Percentiles rank a stretch among this genome's conserved stretches.
phyloP scores from a whole-genome alignment of 2,797 vertebrate genomes.

The Tangara arthus region DNA sequence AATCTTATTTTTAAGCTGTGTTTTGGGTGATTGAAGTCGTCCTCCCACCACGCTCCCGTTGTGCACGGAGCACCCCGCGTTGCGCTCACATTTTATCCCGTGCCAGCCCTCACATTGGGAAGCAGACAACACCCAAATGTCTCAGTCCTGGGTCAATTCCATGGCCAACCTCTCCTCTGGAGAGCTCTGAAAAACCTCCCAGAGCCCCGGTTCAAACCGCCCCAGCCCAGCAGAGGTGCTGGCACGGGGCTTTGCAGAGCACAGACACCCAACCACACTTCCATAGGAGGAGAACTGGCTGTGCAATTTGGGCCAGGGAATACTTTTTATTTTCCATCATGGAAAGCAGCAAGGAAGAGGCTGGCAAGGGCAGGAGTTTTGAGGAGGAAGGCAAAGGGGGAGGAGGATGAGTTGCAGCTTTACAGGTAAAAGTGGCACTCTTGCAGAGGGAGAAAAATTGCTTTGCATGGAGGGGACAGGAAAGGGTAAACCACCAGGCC shows the following conservation, averaged over 20 bases:
- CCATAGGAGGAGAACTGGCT: neutral
- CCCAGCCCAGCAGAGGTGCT: neutral
- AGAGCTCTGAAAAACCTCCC: neutral
- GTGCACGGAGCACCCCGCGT: neutral
- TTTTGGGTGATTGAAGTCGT: neutral
- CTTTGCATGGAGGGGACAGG: neutral
- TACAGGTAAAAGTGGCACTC: fast-evolving
- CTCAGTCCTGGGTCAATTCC: neutral
- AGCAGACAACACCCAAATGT: neutral
- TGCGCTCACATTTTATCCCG: fast-evolving
- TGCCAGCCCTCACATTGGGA: neutral
- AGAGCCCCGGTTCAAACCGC: fast-evolving
- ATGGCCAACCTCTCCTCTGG: neutral
- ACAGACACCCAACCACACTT: neutral
- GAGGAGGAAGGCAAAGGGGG: neutral
- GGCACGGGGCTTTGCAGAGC: neutral
- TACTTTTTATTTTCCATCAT: neutral
- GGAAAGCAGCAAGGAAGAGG: neutral
- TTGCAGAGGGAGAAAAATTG: neutral
- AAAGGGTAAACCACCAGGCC: neutral
- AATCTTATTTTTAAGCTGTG: neutral
- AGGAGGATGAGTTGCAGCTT: neutral
- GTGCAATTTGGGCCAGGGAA: neutral
- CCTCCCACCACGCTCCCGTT: fast-evolving
- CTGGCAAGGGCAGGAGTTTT: neutral